A percentile compares a stretch with the other conserved stretches of the same genome.
These are phyloP conservation scores for Galerucella calmariensis DNA, from an alignment of 2,888 invertebrate genomes.

Conservation along the genomic window DNA sequence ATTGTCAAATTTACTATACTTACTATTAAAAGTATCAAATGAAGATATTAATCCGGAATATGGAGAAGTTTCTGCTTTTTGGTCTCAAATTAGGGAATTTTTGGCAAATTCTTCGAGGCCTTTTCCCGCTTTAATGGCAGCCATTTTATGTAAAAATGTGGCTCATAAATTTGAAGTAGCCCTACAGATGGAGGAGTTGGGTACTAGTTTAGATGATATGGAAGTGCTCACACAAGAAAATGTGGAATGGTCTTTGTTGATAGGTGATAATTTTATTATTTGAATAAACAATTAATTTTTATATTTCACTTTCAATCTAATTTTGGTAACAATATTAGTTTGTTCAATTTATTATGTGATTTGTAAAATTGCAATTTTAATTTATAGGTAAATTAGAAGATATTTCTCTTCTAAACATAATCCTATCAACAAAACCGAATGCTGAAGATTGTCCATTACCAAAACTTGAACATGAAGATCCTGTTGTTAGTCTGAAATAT, in stretches of 20 bases:
- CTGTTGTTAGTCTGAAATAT: slow-evolving; percentile 74
- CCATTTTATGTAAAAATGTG: slow-evolving; percentile 84
- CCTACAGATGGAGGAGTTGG: slow-evolving; percentile 57
- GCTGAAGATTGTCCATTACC: slow-evolving; percentile 64
- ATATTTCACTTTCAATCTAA: neutral
- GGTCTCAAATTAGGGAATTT: slow-evolving; percentile 80
- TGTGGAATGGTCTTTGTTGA: slow-evolving; percentile 86
- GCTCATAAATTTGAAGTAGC: slow-evolving; percentile 68
- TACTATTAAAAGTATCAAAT: slow-evolving; percentile 73
- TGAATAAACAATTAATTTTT: neutral
- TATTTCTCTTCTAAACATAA: slow-evolving; percentile 80
- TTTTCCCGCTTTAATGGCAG: slow-evolving; percentile 82
- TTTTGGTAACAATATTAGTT: too few species aligned
- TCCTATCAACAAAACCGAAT: slow-evolving; percentile 69
- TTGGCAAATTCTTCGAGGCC: slow-evolving; percentile 80
- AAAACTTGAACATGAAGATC: slow-evolving; percentile 68
- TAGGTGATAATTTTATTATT: slow-evolving; percentile 65
- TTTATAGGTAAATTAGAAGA: slow-evolving; percentile 86
- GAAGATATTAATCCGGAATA: slow-evolving; percentile 70
- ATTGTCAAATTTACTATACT: slow-evolving; percentile 73
- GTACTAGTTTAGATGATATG: slow-evolving; percentile 58
- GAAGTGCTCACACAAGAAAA: slow-evolving; percentile 82
- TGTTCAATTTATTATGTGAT: neutral
- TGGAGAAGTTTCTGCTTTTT: slow-evolving; percentile 82
- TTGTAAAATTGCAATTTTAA: neutral